Percentiles rank a stretch among this genome's conserved stretches.
Conservation (phyloP, 1,140 invertebrate genomes). For the Ceratoteleas bidentatus region DNA sequence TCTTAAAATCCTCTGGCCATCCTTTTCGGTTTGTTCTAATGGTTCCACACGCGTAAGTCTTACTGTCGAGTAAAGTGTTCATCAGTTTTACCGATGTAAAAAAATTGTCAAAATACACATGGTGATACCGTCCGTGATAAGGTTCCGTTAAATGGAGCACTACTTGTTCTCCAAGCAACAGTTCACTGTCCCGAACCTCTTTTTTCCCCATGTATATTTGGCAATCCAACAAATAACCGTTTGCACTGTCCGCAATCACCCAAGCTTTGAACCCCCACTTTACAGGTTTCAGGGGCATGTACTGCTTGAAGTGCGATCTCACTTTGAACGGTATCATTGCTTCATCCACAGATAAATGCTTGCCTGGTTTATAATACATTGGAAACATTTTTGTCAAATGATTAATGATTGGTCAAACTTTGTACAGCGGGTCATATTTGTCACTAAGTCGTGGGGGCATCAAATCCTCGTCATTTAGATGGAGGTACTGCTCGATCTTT, state of each 20-base stretch:
- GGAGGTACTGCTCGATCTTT: background rate
- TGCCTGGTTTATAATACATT: background rate
- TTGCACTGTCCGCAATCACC: background rate
- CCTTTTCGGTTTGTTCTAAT: background rate
- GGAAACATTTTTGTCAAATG: background rate
- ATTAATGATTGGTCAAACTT: background rate
- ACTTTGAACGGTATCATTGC: background rate
- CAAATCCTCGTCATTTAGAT: background rate
- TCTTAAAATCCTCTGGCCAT: background rate
- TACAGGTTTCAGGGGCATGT: background rate
- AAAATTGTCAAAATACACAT: slow-evolving; percentile 6
- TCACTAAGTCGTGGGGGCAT: background rate
- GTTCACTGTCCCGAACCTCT: background rate
- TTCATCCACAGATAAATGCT: background rate
- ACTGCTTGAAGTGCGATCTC: background rate
- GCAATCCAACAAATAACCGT: background rate
- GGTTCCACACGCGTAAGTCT: slow-evolving; percentile 3
- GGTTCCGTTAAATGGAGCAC: background rate
- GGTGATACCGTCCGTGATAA: background rate
- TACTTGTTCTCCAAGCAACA: slow-evolving; percentile 5
- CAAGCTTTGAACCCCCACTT: background rate
- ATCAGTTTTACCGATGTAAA: slow-evolving; percentile 3
- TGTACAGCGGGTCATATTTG: background rate
- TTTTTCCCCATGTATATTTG: slow-evolving; percentile 5
- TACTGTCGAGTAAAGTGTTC: background rate